Evolutionary conservation across 2,888 invertebrate genomes (phyloP), one percentile per base, ranked within the genome.

Genomic region (Colostygia pectinataria): DNA sequence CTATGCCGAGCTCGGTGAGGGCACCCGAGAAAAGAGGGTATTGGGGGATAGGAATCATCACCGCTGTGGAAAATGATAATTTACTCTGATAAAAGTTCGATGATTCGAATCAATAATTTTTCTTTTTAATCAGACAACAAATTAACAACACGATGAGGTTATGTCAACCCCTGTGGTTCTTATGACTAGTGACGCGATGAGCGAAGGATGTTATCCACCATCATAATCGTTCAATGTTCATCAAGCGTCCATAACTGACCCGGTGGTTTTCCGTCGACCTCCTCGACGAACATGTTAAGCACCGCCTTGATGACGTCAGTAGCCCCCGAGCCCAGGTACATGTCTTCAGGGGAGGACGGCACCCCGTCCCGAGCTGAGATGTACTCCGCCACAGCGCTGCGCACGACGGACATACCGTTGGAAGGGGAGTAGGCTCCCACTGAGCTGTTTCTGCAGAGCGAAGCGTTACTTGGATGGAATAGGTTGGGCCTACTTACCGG

Each of bases 21-120:
- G 97, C 94, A 0, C 98, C 99, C 0, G 98, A 98, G 85, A 99
- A 99, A 2, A 99, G 90, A 0, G 99, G 99, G 84, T 99, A 99
- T 75, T 99, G 99, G 0, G 99, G 99, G 67, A 98, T 98, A 0
- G 99, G 99, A 57, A 98, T 94, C 96, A 99, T 95, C 2, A 99
- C 94, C 20, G 98, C 99, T 43, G 91, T 2, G 13, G 29, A 20
- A 9, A 8, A 10, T 12, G 7, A 33, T 20, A 20, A 20, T 6
- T 6, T 5, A 5, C 6, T 6, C 1, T 20, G 5, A 20, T 1
- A 20, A 20, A 20, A 6, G 5, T 6, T 5, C 20, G 5, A 20
- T 20, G 4, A 20, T 20, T 5, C 6, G 5, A 20, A 20, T 5
- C 20, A 2, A 20, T 6, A 6, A 5, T 20, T 6, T 1, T 6